A percentile compares a stretch with the other conserved stretches of the same genome.
phyloP scores from a whole-genome alignment of 2,113 vertebrate genomes.

The Malurus elegans region DNA sequence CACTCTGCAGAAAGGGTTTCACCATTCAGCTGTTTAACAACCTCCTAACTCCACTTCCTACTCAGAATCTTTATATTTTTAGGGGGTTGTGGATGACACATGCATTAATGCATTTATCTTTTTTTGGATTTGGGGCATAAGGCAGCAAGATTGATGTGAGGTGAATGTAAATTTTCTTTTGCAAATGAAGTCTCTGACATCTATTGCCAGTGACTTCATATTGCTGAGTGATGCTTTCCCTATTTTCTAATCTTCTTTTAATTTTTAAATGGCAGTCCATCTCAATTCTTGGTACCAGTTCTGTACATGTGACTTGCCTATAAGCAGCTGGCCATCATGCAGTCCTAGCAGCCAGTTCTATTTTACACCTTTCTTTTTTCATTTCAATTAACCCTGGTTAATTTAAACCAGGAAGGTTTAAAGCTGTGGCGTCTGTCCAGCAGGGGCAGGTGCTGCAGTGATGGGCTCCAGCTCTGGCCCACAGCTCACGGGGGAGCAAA shows the following conservation, averaged over 20 bases:
- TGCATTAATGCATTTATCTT: fast-evolving
- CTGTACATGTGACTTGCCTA: not conserved
- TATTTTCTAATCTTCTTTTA: not conserved
- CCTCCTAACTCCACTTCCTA: not conserved
- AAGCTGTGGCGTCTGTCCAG: not conserved
- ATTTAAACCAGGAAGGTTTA: not conserved
- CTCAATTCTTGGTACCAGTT: not conserved
- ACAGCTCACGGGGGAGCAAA: not conserved
- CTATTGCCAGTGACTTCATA: not conserved
- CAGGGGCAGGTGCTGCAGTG: fast-evolving
- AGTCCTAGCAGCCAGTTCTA: not conserved
- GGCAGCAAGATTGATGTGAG: not conserved
- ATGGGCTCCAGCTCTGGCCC: not conserved
- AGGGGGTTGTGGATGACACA: not conserved
- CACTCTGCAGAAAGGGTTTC: not conserved
- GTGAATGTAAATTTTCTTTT: not conserved
- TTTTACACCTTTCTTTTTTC: not conserved
- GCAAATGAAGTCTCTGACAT: not conserved
- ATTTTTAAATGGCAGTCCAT: not conserved
- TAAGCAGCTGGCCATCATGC: not conserved
- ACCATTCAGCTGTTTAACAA: not conserved
- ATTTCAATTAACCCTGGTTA: not conserved
- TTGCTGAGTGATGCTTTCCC: not conserved
- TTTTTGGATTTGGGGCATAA: not conserved
- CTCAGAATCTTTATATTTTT: not conserved